Conservation (phyloP, 2,888 invertebrate genomes). For the Drosophila paucipuncta region DNA sequence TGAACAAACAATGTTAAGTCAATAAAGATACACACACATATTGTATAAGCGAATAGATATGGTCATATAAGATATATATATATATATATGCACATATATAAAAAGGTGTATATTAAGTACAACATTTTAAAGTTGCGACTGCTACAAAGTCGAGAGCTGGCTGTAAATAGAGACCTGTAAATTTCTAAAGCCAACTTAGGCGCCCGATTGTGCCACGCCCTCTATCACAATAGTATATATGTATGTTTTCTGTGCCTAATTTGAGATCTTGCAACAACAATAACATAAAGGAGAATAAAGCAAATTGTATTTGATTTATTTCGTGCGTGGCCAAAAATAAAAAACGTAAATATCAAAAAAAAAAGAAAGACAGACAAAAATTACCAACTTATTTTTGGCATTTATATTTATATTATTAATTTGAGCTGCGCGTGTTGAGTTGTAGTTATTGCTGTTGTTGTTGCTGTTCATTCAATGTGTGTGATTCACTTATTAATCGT, state of each 20-base stretch:
- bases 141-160: conserved; percentile 23
- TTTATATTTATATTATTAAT: conserved; percentile 78
- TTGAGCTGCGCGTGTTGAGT: conserved; percentile 66
- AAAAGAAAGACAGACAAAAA: conserved; percentile 17
- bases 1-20: conserved; percentile 78
- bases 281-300: conserved; percentile 3
- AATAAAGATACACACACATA: conserved; percentile 61
- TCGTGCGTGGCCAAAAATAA: conserved; percentile 74
- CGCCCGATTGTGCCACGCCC: conserved; percentile 55
- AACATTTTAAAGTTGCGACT: conserved; percentile 52
- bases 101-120: conserved; percentile 44
- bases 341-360: conserved; percentile 52
- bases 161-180: conserved; percentile 54
- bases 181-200: conserved; percentile 69
- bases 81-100: conserved; percentile 10
- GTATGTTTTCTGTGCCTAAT: conserved; percentile 32
- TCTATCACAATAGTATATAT: conserved; percentile 22
- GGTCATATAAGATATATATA: conserved; percentile 5
- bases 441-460: conserved; percentile 44
- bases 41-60: conserved; percentile 29
- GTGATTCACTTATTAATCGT: conserved; percentile 69
- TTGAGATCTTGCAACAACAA: conserved; percentile 37
- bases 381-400: conserved; percentile 30
- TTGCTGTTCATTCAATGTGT: conserved; percentile 47
- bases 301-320: conserved; percentile 70